Base-by-base conservation (phyloP, 2,888 invertebrate species). In the Ornithoptera alexandrae region DNA sequence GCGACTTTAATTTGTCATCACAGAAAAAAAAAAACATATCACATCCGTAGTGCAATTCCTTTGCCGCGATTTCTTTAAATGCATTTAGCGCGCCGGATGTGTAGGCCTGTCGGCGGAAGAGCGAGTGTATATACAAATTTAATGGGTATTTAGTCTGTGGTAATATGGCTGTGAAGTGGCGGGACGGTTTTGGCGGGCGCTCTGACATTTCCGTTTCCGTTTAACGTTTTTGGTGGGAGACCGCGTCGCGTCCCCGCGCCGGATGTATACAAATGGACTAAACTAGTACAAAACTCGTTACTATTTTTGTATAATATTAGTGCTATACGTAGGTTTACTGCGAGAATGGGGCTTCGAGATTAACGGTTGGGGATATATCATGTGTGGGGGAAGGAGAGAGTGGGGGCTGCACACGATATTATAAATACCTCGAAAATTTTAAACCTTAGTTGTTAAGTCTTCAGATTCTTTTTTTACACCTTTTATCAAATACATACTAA, bases 261-360 rank as follows among this genome's bases (percentile, higher is more conserved):
- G 69, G 72, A 88, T 89, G 90, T 91, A 90, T 91, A 90, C 90
- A 90, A 77, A 85, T 82, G 86, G 86, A 90, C 83, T 87, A 82
- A 87, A 84, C 82, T 88, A 92, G 92, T 92, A 92, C 92, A 92
- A 92, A 91, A 87, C 87, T 90, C 89, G 91, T 92, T 91, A 90
- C 92, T 92, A 92, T 91, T 90, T 91, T 91, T 92, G 91, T 91
- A 91, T 90, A 86, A 83, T 88, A 87, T 84, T 83, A 87, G 84
- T 83, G 80, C 79, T 89, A 90, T 90, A 84, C 87, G 80, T 90
- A 90, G 88, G 83, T 88, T 87, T 84, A 89, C 79, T 84, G 81
- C 83, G 82, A 79, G 78, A 78, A 74, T 80, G 77, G 76, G 74
- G 75, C 74, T 74, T 72, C 71, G 78, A 79, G 79, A 79, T 81